Percentiles rank a stretch among this genome's conserved stretches.
Evolutionary conservation across 1,140 invertebrate genomes (phyloP).

Genomic region (Drosophila seguyi): DNA sequence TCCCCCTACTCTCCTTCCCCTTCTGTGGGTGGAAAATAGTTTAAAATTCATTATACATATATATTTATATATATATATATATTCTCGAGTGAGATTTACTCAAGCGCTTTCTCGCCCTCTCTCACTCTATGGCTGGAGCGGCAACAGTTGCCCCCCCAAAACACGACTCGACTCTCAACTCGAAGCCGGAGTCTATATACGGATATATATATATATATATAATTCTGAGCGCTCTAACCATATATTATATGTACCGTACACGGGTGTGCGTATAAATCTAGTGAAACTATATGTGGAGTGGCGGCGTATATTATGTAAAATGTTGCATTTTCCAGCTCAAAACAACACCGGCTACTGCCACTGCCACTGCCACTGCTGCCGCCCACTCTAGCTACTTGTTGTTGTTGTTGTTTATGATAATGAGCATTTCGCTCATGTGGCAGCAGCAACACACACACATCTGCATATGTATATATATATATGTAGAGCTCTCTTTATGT

Average conservation of each 20-base stretch:
- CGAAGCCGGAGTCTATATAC: conserved; percentile 35
- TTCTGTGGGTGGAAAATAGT: conserved; percentile 56
- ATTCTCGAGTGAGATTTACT: conserved; percentile 34
- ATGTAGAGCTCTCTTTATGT: conserved; percentile 11
- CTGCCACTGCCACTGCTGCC: background rate
- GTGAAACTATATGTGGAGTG: conserved; percentile 45
- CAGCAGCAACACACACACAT: conserved; percentile 29
- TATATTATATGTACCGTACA: conserved; percentile 34
- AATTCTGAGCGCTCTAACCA: conserved; percentile 70
- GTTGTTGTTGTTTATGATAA: conserved; percentile 83
- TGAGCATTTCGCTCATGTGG: conserved; percentile 80
- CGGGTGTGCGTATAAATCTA: conserved; percentile 58
- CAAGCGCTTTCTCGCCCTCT: conserved; percentile 4
- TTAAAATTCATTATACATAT: conserved; percentile 75
- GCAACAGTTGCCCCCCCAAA: conserved; percentile 20
- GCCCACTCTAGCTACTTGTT: conserved; percentile 55
- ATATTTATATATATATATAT: conserved; percentile 45
- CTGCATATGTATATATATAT: conserved; percentile 21
- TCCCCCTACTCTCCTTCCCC: background rate
- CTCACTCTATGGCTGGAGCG: conserved; percentile 4
- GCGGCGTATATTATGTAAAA: conserved; percentile 78
- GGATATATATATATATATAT: conserved; percentile 35
- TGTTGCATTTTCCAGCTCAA: conserved; percentile 69
- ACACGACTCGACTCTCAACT: conserved; percentile 31
- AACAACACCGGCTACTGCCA: conserved; percentile 21